A percentile compares a stretch with the other conserved stretches of the same genome.
phyloP scores from a whole-genome alignment of 1,140 invertebrate species.

The Centruroides sculpturatus region DNA sequence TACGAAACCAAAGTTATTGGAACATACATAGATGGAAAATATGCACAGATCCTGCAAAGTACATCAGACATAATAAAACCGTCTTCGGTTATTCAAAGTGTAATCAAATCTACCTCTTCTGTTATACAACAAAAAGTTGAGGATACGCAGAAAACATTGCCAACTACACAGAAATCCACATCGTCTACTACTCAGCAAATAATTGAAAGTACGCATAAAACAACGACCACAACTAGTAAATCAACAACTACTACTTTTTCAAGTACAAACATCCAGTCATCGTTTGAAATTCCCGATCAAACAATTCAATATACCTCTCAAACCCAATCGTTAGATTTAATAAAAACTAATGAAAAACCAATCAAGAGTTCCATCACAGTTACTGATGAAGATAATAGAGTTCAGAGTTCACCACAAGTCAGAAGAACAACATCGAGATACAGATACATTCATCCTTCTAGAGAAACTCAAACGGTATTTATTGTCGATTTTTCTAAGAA shows the following conservation, averaged over 20 bases:
- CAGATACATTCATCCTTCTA: neutral
- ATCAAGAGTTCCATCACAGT: too few species aligned
- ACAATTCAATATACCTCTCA: neutral
- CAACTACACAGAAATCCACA: too few species aligned
- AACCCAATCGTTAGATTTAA: neutral
- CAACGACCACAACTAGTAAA: too few species aligned
- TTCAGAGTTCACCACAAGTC: neutral
- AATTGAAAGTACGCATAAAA: too few species aligned
- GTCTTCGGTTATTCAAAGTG: neutral
- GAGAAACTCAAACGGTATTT: neutral
- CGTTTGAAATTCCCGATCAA: neutral
- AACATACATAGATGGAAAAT: conserved; percentile 72
- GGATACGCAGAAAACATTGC: too few species aligned
- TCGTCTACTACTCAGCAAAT: too few species aligned
- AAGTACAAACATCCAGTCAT: neutral
- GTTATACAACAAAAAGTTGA: too few species aligned
- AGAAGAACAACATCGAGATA: neutral
- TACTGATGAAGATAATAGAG: neutral
- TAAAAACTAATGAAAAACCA: too few species aligned
- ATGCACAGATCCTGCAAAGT: conserved; percentile 56
- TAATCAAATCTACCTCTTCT: too few species aligned
- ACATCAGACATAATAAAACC: conserved; percentile 35
- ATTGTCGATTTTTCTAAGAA: too few species aligned
- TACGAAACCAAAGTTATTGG: conserved; percentile 80
- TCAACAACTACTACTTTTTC: too few species aligned